Evolutionary conservation across 2,797 vertebrate genomes (phyloP).

Genomic region (Mallotus villosus): DNA sequence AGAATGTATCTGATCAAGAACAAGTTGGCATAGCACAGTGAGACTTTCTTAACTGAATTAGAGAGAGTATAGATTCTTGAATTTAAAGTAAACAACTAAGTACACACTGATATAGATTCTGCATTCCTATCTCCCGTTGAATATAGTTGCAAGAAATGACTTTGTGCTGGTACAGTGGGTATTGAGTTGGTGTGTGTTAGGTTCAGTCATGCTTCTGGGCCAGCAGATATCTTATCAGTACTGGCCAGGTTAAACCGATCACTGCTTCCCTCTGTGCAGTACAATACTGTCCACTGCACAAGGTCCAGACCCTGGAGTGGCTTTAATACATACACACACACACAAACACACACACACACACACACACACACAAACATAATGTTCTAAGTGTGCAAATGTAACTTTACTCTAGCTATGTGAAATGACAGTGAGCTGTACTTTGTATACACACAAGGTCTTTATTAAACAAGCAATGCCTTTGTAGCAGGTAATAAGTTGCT

Average conservation of each 20-base stretch:
- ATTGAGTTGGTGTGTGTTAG: not conserved
- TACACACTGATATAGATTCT: too few species aligned
- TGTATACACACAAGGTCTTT: not conserved
- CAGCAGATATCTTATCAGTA: not conserved
- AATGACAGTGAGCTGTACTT: too few species aligned
- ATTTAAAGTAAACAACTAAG: too few species aligned
- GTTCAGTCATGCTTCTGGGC: not conserved
- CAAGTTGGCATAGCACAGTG: too few species aligned
- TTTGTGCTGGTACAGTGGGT: not conserved
- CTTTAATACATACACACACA: not conserved
- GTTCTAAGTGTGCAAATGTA: not conserved
- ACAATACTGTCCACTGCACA: too few species aligned
- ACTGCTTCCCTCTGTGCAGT: not conserved
- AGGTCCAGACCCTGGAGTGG: not conserved
- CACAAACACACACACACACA: not conserved
- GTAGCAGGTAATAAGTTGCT: not conserved
- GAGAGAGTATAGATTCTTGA: too few species aligned
- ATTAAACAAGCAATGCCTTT: not conserved
- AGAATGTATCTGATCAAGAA: too few species aligned
- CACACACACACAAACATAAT: not conserved
- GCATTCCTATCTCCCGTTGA: too few species aligned
- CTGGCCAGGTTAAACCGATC: not conserved
- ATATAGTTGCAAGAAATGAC: too few species aligned
- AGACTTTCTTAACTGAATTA: too few species aligned
- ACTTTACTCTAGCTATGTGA: not conserved